These are phyloP conservation scores for Emys orbicularis DNA, from an alignment of 2,797 vertebrate species.

Conservation along the genomic window DNA sequence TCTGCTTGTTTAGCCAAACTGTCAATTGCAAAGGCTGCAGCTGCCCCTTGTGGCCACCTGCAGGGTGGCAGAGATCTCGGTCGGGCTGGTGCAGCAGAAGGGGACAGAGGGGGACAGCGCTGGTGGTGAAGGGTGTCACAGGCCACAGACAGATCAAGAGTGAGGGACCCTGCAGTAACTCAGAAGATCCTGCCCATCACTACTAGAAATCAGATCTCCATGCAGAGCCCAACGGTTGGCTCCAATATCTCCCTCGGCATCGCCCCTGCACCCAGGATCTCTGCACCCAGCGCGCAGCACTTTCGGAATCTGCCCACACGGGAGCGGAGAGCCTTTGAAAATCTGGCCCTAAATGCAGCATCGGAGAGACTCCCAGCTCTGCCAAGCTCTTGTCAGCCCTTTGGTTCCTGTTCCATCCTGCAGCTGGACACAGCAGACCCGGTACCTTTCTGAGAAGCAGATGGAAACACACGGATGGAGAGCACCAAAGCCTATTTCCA, in stretches of 20 bases:
- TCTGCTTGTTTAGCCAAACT: neutral
- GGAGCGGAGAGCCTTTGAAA: neutral
- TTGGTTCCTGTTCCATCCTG: neutral
- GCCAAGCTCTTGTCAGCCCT: neutral
- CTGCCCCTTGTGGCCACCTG: neutral
- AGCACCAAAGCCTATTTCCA: neutral
- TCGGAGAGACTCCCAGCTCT: neutral
- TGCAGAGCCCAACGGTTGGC: neutral
- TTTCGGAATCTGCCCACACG: neutral
- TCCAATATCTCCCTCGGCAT: neutral
- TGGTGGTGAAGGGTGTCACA: neutral
- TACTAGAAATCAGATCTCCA: neutral
- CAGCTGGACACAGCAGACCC: neutral
- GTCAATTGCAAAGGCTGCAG: neutral
- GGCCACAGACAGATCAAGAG: neutral
- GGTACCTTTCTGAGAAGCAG: neutral
- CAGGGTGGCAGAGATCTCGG: neutral
- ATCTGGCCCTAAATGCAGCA: neutral
- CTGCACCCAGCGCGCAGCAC: neutral
- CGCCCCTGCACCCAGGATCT: neutral
- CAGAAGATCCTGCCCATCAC: neutral
- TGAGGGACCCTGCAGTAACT: neutral
- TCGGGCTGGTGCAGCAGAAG: neutral
- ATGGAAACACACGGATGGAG: neutral
- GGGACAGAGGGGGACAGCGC: neutral